Percentiles rank a stretch among this genome's conserved stretches.
Evolutionary conservation across 2,113 vertebrate genomes (phyloP).

Genomic region (Melanocharis versteri): DNA sequence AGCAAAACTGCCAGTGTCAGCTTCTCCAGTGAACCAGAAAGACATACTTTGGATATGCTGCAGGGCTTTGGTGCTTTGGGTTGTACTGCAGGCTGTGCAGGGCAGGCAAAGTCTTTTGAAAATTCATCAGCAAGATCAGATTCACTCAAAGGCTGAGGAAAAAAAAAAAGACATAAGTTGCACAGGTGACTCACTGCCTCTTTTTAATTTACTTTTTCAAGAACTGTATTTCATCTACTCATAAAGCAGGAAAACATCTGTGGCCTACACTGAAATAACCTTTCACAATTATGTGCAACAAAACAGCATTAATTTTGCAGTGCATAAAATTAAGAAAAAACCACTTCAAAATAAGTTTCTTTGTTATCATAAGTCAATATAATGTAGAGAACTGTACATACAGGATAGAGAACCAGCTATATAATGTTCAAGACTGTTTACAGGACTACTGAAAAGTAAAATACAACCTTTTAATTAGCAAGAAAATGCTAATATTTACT

Average conservation of each 20-base stretch:
- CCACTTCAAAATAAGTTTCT: background rate
- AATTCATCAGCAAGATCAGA: conserved; percentile 71
- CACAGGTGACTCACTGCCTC: background rate
- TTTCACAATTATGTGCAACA: background rate
- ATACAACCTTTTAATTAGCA: background rate
- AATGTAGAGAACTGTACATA: background rate
- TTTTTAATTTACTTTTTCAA: background rate
- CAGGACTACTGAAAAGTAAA: background rate
- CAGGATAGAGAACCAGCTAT: background rate
- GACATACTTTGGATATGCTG: conserved; percentile 54
- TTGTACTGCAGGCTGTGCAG: background rate
- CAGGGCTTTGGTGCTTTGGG: conserved; percentile 24
- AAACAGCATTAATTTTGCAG: background rate
- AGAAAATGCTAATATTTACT: background rate
- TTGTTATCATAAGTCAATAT: background rate
- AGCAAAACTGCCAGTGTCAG: background rate
- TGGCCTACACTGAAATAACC: background rate
- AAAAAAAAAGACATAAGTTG: background rate
- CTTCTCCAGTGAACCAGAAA: background rate
- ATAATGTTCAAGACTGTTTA: background rate
- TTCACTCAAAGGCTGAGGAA: conserved; percentile 66
- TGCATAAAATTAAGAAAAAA: background rate
- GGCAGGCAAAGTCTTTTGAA: conserved; percentile 65
- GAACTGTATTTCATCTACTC: background rate
- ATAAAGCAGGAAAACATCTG: background rate